Conservation (phyloP, 2,797 vertebrate genomes). For the Esox masquinongy region DNA sequence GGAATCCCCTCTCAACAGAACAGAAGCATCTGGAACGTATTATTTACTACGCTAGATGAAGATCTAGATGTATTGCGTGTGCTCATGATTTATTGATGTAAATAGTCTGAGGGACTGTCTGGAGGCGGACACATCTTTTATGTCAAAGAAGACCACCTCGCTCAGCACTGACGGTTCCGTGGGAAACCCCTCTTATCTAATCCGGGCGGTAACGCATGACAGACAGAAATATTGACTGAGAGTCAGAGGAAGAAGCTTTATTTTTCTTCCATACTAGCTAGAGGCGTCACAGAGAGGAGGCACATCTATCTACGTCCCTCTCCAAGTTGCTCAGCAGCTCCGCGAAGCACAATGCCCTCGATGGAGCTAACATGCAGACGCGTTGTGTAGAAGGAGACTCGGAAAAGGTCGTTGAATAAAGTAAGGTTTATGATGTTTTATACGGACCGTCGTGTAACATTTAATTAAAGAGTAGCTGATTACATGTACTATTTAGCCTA, state of each 20-base stretch:
- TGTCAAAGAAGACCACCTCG: constrained; percentile 18
- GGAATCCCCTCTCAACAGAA: constrained; percentile 65
- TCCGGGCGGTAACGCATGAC: constrained; percentile 16
- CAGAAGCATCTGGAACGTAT: constrained; percentile 58
- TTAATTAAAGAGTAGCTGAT: background rate
- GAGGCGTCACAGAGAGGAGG: constrained; percentile 24
- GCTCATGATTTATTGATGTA: background rate
- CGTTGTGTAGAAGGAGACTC: constrained; percentile 16
- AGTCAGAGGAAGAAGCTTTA: background rate
- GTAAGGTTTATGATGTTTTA: constrained; percentile 30
- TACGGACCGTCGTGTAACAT: background rate
- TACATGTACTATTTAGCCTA: too few species aligned
- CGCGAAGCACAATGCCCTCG: constrained; percentile 6
- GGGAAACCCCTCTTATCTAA: constrained; percentile 24
- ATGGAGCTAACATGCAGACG: constrained; percentile 28
- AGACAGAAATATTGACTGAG: background rate
- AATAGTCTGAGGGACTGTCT: constrained; percentile 6
- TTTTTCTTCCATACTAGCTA: constrained; percentile 22
- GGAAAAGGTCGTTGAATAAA: constrained; percentile 23
- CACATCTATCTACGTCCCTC: constrained; percentile 7
- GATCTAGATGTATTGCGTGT: constrained; percentile 6
- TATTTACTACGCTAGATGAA: constrained; percentile 13
- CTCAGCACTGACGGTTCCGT: constrained; percentile 12
- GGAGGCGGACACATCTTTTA: constrained; percentile 8
- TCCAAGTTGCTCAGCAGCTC: constrained; percentile 24